Evolutionary conservation across 2,888 invertebrate species (phyloP), one percentile per base, ranked within the genome.

Genomic region (Trachelus iudaicus): DNA sequence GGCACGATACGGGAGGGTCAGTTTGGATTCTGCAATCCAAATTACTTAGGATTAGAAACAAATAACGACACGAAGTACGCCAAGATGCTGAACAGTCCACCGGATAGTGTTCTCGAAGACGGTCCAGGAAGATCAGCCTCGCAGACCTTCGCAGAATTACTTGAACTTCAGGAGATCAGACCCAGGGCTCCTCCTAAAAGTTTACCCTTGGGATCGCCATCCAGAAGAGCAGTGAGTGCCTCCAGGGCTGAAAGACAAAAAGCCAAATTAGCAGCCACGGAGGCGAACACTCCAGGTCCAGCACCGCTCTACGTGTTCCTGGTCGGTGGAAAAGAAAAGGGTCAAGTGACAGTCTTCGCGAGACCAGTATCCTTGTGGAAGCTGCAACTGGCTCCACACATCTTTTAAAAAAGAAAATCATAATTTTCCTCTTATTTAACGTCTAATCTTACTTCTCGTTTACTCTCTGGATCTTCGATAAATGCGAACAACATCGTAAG

Each of bases 341-440:
- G 96, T 23, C 96, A 96, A 85, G 94, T 95, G 4, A 96, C 96
- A 30, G 94, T 95, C 78, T 95, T 96, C 86, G 95, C 95, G 87
- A 93, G 95, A 85, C 96, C 96, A 13, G 93, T 97, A 69, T 95
- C 96, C 15, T 93, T 97, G 88, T 97, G 97, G 97, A 95, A 95
- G 85, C 93, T 96, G 82, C 94, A 95, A 84, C 90, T 96, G 78
- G 91, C 91, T 4, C 91, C 91, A 34, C 90, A 91, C 83, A 91
- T 91, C 79, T 91, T 91, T 78, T 91, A 88, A 88, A 40, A 40
- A 4, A n/a, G n/a, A 40, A 15, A 40, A 40, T 71, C 71, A 71
- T 31, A 6, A n/a, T 71, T 71, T 71, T 0, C 71, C 3, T 71
- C 71, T 15, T 40, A 6, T 40, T 15, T 15, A 6, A 15, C 40